Evolutionary conservation across 2,888 invertebrate species (phyloP).

Genomic region (Microplitis manilae): DNA sequence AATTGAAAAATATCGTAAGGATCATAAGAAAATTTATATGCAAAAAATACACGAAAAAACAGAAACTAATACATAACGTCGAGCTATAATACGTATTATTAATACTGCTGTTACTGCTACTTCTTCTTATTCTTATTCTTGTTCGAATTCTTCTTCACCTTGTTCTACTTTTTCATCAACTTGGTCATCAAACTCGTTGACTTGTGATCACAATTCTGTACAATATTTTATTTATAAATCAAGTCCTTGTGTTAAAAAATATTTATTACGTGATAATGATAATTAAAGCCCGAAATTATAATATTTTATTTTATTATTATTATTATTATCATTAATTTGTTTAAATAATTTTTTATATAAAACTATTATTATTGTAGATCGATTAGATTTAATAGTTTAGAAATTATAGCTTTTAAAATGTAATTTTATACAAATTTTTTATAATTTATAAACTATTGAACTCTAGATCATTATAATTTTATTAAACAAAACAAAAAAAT

Average conservation of each 20-base stretch:
- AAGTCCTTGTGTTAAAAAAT: not conserved
- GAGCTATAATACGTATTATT: constrained; percentile 8
- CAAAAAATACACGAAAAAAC: constrained; percentile 54
- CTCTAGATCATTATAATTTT: not conserved
- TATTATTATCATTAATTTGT: not conserved
- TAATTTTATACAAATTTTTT: not conserved
- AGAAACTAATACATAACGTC: constrained; percentile 56
- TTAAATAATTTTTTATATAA: not conserved
- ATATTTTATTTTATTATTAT: not conserved
- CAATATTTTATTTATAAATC: constrained; percentile 13
- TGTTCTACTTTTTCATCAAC: not conserved
- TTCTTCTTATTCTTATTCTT: not conserved
- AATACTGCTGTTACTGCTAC: not conserved
- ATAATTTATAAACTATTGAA: not conserved
- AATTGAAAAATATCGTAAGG: constrained; percentile 67
- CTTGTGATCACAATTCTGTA: not conserved
- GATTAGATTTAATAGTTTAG: not conserved
- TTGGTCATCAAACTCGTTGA: not conserved
- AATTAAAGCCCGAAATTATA: not conserved
- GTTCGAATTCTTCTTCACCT: not conserved
- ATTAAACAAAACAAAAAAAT: not conserved
- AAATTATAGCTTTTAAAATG: not conserved
- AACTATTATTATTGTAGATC: not conserved
- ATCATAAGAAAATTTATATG: constrained; percentile 61
- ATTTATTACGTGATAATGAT: not conserved